Conservation (phyloP, 2,113 vertebrate genomes). For the Agelaius tricolor region DNA sequence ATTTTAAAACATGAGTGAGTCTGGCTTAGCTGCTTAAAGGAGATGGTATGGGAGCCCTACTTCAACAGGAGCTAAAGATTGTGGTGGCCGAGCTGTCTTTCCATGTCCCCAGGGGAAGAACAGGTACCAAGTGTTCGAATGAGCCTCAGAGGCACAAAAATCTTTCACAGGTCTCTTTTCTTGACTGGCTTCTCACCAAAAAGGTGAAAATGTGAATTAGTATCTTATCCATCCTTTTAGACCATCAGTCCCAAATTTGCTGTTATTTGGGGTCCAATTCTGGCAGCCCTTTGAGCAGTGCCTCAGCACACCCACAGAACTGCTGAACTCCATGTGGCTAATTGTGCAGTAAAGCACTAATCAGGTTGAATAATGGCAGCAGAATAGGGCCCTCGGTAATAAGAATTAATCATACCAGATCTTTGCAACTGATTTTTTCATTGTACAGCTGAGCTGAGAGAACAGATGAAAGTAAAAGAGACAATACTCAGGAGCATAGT, state of each 20-base stretch:
- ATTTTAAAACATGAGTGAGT: not conserved
- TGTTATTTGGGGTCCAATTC: not conserved
- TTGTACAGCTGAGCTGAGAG: slow-evolving; percentile 67
- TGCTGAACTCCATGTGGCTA: not conserved
- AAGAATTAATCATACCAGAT: slow-evolving; percentile 64
- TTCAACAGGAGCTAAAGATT: not conserved
- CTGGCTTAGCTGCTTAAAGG: not conserved
- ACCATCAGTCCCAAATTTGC: not conserved
- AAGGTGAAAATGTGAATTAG: not conserved
- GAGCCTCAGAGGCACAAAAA: not conserved
- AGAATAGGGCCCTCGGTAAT: slow-evolving; percentile 52
- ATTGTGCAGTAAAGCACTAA: slow-evolving; percentile 43
- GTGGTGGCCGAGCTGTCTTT: not conserved
- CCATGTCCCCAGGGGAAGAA: not conserved
- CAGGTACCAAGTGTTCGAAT: not conserved
- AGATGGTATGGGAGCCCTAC: fast-evolving
- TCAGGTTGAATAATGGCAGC: slow-evolving; percentile 44
- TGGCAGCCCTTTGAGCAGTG: not conserved
- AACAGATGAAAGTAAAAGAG: slow-evolving; percentile 69
- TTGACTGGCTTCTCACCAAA: not conserved
- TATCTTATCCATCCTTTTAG: not conserved
- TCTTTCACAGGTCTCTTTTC: not conserved
- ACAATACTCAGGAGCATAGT: slow-evolving; percentile 77
- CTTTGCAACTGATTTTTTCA: slow-evolving; percentile 44
- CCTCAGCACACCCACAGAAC: not conserved